phyloP scores from a whole-genome alignment of 2,888 invertebrate genomes.

The Nemapogon koenigi region DNA sequence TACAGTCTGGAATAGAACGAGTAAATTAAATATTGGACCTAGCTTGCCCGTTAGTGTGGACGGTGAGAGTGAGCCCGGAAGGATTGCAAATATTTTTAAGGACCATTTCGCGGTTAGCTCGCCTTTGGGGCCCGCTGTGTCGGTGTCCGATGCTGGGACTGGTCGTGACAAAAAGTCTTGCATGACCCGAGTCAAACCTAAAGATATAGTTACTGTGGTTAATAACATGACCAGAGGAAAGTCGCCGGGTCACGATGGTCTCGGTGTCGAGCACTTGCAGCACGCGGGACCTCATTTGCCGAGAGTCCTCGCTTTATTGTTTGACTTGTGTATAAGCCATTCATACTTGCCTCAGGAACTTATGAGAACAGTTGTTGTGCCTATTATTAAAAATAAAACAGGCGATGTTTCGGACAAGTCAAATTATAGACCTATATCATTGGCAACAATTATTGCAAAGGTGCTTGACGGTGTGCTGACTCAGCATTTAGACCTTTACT shows the following conservation, averaged over 20 bases:
- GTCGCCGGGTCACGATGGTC: slow-evolving; percentile 4
- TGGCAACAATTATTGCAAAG: slow-evolving; percentile 16
- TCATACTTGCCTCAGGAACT: neutral
- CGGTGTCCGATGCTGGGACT: neutral
- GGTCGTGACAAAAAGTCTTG: too few species aligned
- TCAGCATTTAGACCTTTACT: neutral
- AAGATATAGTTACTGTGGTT: neutral
- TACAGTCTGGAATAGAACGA: too few species aligned
- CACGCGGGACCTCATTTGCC: neutral
- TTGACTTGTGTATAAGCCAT: neutral
- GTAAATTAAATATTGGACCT: too few species aligned
- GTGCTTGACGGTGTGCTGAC: slow-evolving; percentile 15
- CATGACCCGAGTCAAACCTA: neutral
- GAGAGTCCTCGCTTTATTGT: neutral
- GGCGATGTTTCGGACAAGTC: slow-evolving; percentile 3
- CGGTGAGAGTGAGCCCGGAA: neutral
- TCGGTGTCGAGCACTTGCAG: neutral
- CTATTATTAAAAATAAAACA: slow-evolving; percentile 9
- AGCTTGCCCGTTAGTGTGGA: neutral
- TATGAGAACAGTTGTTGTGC: slow-evolving; percentile 8
- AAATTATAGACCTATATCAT: slow-evolving; percentile 12
- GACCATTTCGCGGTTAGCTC: neutral
- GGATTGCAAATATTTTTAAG: neutral
- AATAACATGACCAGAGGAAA: slow-evolving; percentile 1
- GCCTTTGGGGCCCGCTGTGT: neutral